These are phyloP conservation scores for Echiichthys vipera DNA, from an alignment of 2,797 vertebrate species.

Conservation along the genomic window DNA sequence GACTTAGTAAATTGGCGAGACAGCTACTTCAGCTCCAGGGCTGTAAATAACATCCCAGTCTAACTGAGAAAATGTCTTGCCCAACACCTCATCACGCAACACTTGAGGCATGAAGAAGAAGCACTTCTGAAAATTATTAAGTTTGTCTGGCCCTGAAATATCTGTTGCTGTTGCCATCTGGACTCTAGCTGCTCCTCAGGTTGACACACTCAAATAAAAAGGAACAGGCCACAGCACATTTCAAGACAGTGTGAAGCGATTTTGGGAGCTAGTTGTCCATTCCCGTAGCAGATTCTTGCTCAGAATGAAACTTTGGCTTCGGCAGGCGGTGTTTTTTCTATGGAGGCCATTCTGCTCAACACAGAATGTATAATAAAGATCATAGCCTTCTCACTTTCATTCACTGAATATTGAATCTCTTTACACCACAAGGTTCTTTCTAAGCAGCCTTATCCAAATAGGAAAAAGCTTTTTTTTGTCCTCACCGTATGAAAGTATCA, in stretches of 20 bases:
- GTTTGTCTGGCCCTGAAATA: slow-evolving; percentile 22
- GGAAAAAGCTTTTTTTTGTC: neutral
- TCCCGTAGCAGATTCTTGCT: too few relatives aligned
- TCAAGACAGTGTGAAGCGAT: slow-evolving; percentile 11
- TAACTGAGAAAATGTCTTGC: slow-evolving; percentile 10
- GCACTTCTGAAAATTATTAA: slow-evolving; percentile 1
- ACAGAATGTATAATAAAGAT: too few relatives aligned
- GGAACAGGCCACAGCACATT: slow-evolving; percentile 30
- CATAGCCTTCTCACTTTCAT: neutral
- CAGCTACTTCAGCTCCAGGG: neutral
- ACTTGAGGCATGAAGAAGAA: slow-evolving; percentile 17
- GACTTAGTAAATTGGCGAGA: neutral
- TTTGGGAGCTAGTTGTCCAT: neutral
- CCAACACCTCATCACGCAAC: slow-evolving; percentile 3
- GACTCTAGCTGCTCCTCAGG: slow-evolving; percentile 24
- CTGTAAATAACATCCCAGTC: slow-evolving; percentile 18
- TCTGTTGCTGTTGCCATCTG: slow-evolving; percentile 19
- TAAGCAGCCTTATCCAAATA: neutral
- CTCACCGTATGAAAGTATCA: neutral
- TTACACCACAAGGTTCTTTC: neutral
- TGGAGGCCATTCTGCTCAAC: too few relatives aligned
- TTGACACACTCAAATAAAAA: slow-evolving; percentile 22
- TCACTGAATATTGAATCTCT: neutral
- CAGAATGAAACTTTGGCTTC: neutral
- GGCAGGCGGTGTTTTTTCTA: neutral